These are phyloP conservation scores for Dromas ardeola DNA, from an alignment of 2,113 vertebrate genomes.

Conservation along the genomic window DNA sequence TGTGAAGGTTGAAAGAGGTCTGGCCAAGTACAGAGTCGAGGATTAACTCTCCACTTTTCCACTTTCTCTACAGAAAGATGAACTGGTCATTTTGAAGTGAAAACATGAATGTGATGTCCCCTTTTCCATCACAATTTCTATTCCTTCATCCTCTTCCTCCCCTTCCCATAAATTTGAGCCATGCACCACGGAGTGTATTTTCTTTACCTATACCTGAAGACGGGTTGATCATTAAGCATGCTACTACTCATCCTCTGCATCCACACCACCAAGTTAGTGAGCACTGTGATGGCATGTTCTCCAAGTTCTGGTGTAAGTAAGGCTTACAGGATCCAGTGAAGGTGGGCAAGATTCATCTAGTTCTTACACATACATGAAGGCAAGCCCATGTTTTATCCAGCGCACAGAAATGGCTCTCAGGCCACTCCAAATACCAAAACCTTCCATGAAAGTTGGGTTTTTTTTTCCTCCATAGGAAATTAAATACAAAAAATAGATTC, in stretches of 20 bases:
- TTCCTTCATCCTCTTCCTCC: neutral
- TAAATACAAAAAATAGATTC: slow-evolving; percentile 61
- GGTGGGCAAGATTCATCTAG: slow-evolving; percentile 13
- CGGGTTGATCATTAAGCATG: neutral
- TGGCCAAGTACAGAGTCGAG: slow-evolving; percentile 18
- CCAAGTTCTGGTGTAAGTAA: neutral
- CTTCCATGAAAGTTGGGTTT: slow-evolving; percentile 43
- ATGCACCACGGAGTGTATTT: neutral
- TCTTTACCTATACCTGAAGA: neutral
- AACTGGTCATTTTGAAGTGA: neutral
- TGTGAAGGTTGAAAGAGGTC: neutral
- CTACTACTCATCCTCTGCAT: neutral
- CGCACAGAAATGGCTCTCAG: neutral
- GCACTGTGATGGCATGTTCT: slow-evolving; percentile 11
- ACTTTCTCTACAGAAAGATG: neutral
- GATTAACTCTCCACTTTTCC: neutral
- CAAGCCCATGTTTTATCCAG: slow-evolving; percentile 1
- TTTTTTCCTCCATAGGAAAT: slow-evolving; percentile 48
- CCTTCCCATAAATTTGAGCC: neutral
- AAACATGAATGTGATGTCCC: neutral
- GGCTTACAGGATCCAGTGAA: neutral
- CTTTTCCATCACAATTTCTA: neutral
- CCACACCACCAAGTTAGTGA: neutral
- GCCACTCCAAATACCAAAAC: slow-evolving; percentile 40
- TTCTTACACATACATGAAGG: neutral